Base-by-base conservation (phyloP, 2,888 invertebrate species). In the Bellardia pandia region DNA sequence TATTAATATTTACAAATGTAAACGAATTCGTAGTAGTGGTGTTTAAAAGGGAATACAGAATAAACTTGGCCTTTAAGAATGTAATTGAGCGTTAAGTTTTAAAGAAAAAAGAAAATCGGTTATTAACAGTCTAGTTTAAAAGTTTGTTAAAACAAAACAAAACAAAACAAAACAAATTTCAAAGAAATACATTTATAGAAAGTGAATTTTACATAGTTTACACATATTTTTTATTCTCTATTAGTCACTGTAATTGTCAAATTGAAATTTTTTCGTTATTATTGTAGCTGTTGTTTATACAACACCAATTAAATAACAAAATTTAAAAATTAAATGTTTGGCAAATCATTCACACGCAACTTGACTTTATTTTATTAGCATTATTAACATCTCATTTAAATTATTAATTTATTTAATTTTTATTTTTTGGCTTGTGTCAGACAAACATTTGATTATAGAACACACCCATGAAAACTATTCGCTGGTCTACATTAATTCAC, bases 361-460 rank as follows among this genome's bases (percentile, higher is more conserved):
- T 23, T 56, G 23, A 3, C 3, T 11, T 13, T 3, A 9, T 45
- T 45, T 45, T 11, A 45, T 3, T 16, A 23, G 9, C 16, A 56
- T 23, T 45, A 45, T 45, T 1, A 45, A 56, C 9, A 23, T 56
- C 23, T 9, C 16, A 6, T 9, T 9, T 11, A 23, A 56, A 23
- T 56, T 14, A 56, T 8, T 56, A 23, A 56, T 2, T 51, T n/a
- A n/a, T 51, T 51, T 51, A 23, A 51, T 14, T 51, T 16, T 23
- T 56, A 23, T 23, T 56, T 23, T 56, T 56, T 9, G 23, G 7
- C 16, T 56, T 56, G 51, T 6, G 6, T 6, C 45, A 9, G 51
- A n/a, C 51, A n/a, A n/a, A 51, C n/a, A 51, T 51, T 51, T 51
- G n/a, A 51, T 23, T 56, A 23, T 56, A 56, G 23, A 56, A 56